Conservation (phyloP, 2,113 vertebrate species). For the Cheirogaleus medius region DNA sequence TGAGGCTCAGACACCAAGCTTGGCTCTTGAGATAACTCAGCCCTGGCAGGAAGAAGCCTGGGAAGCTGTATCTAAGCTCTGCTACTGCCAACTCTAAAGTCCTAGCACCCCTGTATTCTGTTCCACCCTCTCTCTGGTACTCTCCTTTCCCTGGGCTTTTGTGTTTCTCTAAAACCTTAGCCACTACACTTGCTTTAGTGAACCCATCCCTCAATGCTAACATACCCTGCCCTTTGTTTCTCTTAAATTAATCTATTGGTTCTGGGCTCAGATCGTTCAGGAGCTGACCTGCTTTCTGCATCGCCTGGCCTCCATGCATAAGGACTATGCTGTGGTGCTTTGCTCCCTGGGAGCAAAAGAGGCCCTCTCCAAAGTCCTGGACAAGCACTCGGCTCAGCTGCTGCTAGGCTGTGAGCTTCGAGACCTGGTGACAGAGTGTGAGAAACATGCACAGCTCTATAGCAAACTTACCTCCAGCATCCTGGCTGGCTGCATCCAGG, state of each 20-base stretch:
- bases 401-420: conserved; percentile 88
- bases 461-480: conserved; percentile 94
- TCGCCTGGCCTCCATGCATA: conserved; percentile 91
- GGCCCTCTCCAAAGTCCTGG: conserved; percentile 89
- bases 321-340: conserved; percentile 94
- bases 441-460: conserved; percentile 91
- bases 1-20: neutral
- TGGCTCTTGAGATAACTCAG: neutral
- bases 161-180: neutral
- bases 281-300: conserved; percentile 91
- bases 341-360: conserved; percentile 90
- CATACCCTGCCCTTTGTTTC: neutral
- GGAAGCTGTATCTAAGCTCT: neutral
- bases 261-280: conserved; percentile 88
- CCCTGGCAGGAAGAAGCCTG: neutral
- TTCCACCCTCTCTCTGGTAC: neutral
- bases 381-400: conserved; percentile 88
- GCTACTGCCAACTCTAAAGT: neutral
- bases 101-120: neutral
- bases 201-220: neutral
- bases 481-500: conserved; percentile 96
- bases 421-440: conserved; percentile 89
- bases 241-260: neutral
- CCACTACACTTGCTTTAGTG: neutral
- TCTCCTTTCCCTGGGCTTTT: neutral